phyloP scores from a whole-genome alignment of 2,888 invertebrate species.

The Eupithecia inturbata region DNA sequence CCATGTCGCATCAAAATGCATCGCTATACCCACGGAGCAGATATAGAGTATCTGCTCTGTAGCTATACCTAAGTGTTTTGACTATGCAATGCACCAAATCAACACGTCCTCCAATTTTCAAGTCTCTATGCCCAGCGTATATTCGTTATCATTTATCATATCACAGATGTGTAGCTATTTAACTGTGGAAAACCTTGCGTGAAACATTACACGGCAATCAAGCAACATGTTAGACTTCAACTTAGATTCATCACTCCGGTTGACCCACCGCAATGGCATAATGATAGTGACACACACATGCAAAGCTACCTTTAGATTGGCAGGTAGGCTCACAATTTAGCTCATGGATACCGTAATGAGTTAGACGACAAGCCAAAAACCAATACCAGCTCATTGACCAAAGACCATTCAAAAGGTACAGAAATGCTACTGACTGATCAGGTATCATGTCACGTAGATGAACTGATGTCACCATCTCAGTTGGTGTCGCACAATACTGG shows the following conservation, averaged over 20 bases:
- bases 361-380: conserved; percentile 29
- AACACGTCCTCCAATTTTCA: not conserved
- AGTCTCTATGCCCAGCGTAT: not conserved
- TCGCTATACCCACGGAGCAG: too few species aligned
- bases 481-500: conserved; percentile 24
- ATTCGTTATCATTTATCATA: not conserved
- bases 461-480: conserved; percentile 26
- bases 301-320: conserved; percentile 13
- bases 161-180: not conserved
- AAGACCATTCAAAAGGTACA: conserved; percentile 20
- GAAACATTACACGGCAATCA: not conserved
- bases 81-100: not conserved
- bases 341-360: conserved; percentile 27
- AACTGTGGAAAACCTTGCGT: conserved; percentile 6
- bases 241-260: conserved; percentile 6
- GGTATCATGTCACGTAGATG: conserved; percentile 38
- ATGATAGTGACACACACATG: conserved; percentile 12
- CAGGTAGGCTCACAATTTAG: conserved; percentile 23
- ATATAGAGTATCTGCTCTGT: too few species aligned
- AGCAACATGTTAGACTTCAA: not conserved
- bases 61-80: not conserved
- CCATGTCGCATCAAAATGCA: not conserved
- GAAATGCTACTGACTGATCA: conserved; percentile 42
- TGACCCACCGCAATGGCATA: conserved; percentile 12
- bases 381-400: conserved; percentile 37